Base-by-base conservation (phyloP, 2,888 invertebrate species). In the Hirtodrosophila cameraria region DNA sequence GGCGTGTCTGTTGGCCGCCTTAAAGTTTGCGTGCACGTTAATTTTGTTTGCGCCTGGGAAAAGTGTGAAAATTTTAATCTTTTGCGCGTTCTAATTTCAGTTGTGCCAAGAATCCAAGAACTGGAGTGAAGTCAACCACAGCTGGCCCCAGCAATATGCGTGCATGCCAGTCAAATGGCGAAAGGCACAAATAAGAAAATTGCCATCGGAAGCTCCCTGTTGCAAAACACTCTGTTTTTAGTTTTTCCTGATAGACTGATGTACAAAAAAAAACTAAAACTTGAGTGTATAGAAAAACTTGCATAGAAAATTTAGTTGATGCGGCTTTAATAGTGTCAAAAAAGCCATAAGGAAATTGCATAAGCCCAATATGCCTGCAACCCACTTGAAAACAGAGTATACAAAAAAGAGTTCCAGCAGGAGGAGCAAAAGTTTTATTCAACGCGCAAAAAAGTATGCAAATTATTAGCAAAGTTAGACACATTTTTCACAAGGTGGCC, bases 381-480 rank as follows among this genome's bases (percentile, higher is more conserved):
- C 7, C 23, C 23, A 6, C 8, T 23, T 23, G 23, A 8, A 8
- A 5, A 8, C 23, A 23, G 5, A 23, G 23, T 23, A 23, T 23
- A 5, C n/a, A n/a, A 3, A 7, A 23, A 41, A 15, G 30, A 25
- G 28, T 9, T n/a, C n/a, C n/a, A 36, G 41, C 28, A 16, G 35
- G 42, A 33, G 48, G 16, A 35, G 36, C 18, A 57, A 72, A 75
- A 70, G 57, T 75, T 77, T 75, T 59, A 53, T 48, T 28, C 48
- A 33, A 9, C 45, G 76, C 83, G 73, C 67, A 64, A 62, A 83
- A 79, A 80, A 80, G 77, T 80, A 80, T 83, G 83, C 81, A 82
- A 86, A 82, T 82, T 86, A 82, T 82, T 77, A 83, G 75, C 36
- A 83, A 83, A 82, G 86, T 86, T 86, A 63, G 65, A 62, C 74